Percentiles rank a stretch among this genome's conserved stretches.
Conservation (phyloP, 1,140 invertebrate genomes). For the Aphis gossypii region DNA sequence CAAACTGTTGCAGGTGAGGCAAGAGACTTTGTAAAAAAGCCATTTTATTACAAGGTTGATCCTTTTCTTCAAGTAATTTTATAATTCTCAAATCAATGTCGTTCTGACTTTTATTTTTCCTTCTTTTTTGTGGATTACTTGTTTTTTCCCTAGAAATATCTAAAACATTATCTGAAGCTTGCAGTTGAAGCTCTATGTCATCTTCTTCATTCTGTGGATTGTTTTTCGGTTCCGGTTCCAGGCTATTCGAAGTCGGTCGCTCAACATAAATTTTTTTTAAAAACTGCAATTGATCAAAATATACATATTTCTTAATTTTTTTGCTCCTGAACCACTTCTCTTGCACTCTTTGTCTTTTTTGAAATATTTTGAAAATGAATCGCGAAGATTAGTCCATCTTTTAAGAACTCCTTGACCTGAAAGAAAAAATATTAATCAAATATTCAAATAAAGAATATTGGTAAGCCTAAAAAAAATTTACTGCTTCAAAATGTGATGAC, state of each 20-base stretch:
- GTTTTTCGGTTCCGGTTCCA: slow-evolving; percentile 12
- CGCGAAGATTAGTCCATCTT: slow-evolving; percentile 32
- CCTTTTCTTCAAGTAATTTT: slow-evolving; percentile 33
- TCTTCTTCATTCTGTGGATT: slow-evolving; percentile 9
- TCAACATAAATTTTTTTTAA: slow-evolving; percentile 28
- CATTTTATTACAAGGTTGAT: slow-evolving; percentile 31
- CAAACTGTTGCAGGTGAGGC: slow-evolving; percentile 23
- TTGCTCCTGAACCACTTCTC: slow-evolving; percentile 21
- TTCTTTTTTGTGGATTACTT: slow-evolving; percentile 1
- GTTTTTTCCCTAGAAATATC: slow-evolving; percentile 26
- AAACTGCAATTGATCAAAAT: slow-evolving; percentile 33
- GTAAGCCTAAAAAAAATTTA: background rate
- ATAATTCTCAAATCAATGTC: slow-evolving; percentile 23
- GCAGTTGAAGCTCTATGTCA: background rate
- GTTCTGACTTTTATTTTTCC: slow-evolving; percentile 16
- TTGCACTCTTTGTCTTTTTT: slow-evolving; percentile 10
- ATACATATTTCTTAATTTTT: slow-evolving; percentile 26
- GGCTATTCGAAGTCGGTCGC: slow-evolving; percentile 14
- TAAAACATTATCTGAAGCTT: slow-evolving; percentile 19
- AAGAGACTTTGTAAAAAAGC: slow-evolving; percentile 33
- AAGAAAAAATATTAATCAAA: slow-evolving; percentile 28
- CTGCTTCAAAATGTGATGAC: background rate
- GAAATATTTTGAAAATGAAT: slow-evolving; percentile 29
- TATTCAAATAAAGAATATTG: slow-evolving; percentile 22
- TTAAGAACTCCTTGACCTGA: slow-evolving; percentile 29